These are phyloP conservation scores for Hypomecis atomaria DNA, from an alignment of 2,888 invertebrate genomes.

Conservation along the genomic window DNA sequence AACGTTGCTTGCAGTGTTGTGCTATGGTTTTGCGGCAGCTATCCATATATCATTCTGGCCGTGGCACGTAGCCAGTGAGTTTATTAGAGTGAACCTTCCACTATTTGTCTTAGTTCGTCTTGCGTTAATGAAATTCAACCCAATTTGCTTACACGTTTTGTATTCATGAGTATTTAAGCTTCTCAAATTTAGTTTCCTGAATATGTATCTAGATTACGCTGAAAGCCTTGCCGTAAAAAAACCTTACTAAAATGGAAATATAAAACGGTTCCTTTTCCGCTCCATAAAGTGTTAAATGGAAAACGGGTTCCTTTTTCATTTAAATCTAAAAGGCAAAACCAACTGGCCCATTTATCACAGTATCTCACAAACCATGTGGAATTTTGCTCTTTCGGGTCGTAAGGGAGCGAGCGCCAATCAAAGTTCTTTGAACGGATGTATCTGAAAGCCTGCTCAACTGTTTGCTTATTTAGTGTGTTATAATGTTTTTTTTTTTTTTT, in stretches of 20 bases:
- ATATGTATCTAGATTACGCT: constrained; percentile 24
- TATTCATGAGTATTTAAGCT: constrained; percentile 6
- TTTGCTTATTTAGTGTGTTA: constrained; percentile 10
- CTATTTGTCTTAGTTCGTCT: constrained; percentile 25
- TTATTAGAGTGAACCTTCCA: constrained; percentile 40
- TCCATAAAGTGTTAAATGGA: constrained; percentile 48
- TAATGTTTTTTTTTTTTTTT: constrained; percentile 18
- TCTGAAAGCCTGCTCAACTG: constrained; percentile 15
- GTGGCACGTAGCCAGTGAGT: constrained; percentile 40
- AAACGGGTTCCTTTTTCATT: constrained; percentile 49
- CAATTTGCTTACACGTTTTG: constrained; percentile 19
- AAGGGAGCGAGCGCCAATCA: constrained; percentile 27
- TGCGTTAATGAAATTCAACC: constrained; percentile 21
- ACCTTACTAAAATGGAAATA: constrained; percentile 38
- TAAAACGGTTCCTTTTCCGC: constrained; percentile 46
- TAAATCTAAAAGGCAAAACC: constrained; percentile 52
- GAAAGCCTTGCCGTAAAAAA: constrained; percentile 39
- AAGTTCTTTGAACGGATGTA: constrained; percentile 28
- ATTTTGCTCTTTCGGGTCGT: constrained; percentile 47
- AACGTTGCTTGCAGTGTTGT: constrained; percentile 19
- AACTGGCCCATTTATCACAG: constrained; percentile 50
- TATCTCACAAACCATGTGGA: constrained; percentile 46
- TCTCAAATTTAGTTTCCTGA: constrained; percentile 7
- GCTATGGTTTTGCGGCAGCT: constrained; percentile 10
- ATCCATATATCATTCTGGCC: constrained; percentile 30